Base-by-base conservation (phyloP, 1,140 invertebrate genomes). In the Temnothorax nylanderi region DNA sequence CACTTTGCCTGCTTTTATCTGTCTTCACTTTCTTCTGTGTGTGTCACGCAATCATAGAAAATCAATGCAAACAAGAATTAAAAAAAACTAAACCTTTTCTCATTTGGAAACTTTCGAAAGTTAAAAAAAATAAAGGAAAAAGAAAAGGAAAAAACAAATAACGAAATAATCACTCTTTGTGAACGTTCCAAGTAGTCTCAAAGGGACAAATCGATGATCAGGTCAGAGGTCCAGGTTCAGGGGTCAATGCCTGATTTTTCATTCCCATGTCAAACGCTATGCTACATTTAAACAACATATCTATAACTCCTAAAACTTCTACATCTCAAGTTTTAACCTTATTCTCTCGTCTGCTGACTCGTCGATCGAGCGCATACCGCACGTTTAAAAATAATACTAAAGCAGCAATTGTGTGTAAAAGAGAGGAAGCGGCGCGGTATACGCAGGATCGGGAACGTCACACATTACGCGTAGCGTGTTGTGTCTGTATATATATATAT, bases 261-360 rank as follows among this genome's bases (percentile, higher is more conserved):
- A 91, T 92, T 94, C 91, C 92, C 91, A 92, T 93, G 92, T 93
- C 92, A 93, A 93, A 94, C 87, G 91, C 91, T 93, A 92, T 90
- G 71, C 90, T 93, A 89, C 71, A 88, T 88, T 86, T 90, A 90
- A 90, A 89, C 75, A 86, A 90, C 78, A 74, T 81, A 91, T 89
- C 89, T 86, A 89, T 88, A 92, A 84, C 80, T 91, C 76, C 88
- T 91, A 92, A 69, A 90, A 44, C 85, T 69, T 77, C 85, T 91
- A 88, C 58, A 56, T 82, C 65, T 91, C 90, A 56, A 84, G 82
- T 85, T 75, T 81, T 56, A 65, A 87, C 37, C 60, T 58, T 80
- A 78, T 62, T 89, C 72, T 75, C 69, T 75, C 69, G 32, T 75
- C 54, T 75, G 41, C 64, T 76, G 44, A 77, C 13, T 67, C 82